Conservation (phyloP, 2,113 vertebrate genomes). For the Nerophis lumbriciformis region DNA sequence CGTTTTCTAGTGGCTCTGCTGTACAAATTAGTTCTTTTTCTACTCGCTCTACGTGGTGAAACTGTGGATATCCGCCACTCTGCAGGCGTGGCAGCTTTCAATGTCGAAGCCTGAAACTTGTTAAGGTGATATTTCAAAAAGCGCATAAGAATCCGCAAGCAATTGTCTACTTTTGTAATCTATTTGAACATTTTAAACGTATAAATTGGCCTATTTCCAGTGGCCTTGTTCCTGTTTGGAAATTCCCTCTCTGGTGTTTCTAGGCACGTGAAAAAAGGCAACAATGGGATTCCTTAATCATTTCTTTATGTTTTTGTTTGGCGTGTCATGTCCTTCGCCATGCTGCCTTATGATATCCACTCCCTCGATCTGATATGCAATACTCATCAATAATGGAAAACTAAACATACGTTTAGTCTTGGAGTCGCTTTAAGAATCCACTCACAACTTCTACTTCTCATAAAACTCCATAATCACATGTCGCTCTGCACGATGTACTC, state of each 20-base stretch:
- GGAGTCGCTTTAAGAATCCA: constrained; percentile 8
- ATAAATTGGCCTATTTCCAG: constrained; percentile 43
- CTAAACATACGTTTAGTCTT: constrained; percentile 2
- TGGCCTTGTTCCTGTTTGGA: constrained; percentile 31
- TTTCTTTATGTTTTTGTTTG: not conserved
- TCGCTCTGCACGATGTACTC: constrained; percentile 61
- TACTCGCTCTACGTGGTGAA: constrained; percentile 28
- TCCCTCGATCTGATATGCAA: constrained; percentile 40
- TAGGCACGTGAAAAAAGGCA: not conserved
- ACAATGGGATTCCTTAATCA: not conserved
- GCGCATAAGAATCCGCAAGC: constrained; percentile 22
- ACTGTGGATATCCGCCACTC: constrained; percentile 6
- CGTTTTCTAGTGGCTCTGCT: constrained; percentile 60
- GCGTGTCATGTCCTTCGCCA: constrained; percentile 61
- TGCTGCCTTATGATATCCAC: constrained; percentile 64
- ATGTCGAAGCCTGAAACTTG: constrained; percentile 37
- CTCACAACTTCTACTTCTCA: constrained; percentile 16
- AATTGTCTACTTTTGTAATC: constrained; percentile 59
- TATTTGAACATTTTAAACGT: constrained; percentile 50
- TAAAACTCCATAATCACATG: constrained; percentile 46
- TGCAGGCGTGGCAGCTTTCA: constrained; percentile 54
- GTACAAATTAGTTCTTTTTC: constrained; percentile 57
- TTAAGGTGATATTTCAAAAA: constrained; percentile 22
- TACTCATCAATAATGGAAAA: constrained; percentile 29
- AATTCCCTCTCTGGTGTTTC: not conserved